These are phyloP conservation scores for Podabrus alpinus DNA, from an alignment of 2,888 invertebrate species.

Conservation along the genomic window DNA sequence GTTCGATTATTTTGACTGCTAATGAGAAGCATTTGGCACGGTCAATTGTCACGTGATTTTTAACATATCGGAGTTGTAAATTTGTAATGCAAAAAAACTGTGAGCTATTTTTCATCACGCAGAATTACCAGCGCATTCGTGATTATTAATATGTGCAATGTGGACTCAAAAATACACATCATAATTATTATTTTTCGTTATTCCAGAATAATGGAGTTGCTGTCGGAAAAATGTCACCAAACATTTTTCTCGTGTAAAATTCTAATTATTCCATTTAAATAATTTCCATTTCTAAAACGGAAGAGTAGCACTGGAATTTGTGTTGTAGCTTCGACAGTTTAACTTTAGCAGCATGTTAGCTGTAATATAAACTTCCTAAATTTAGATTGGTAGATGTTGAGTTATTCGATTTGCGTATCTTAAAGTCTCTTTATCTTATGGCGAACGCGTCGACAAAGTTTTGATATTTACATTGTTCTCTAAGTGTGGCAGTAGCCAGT, in stretches of 20 bases:
- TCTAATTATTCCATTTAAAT: neutral
- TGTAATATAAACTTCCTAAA: conserved; percentile 13
- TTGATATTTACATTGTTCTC: conserved; percentile 25
- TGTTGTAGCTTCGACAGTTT: neutral
- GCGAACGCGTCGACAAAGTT: conserved; percentile 6
- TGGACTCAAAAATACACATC: neutral
- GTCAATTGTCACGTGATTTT: neutral
- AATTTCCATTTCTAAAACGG: neutral
- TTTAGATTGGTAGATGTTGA: conserved; percentile 18
- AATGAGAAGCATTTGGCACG: neutral
- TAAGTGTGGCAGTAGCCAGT: conserved; percentile 25
- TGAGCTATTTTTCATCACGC: neutral
- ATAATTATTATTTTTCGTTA: neutral
- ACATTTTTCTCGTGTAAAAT: neutral
- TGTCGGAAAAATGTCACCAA: neutral
- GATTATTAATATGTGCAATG: neutral
- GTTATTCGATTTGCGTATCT: conserved; percentile 26
- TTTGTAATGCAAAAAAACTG: neutral
- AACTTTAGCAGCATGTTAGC: neutral
- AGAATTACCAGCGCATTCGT: neutral
- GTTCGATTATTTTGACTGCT: neutral
- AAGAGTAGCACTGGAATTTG: neutral
- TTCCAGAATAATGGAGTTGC: neutral
- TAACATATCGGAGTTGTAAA: neutral
- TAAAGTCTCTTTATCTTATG: conserved; percentile 16